A percentile compares a stretch with the other conserved stretches of the same genome.
Conservation (phyloP, 2,113 vertebrate genomes). For the Anguilla rostrata region DNA sequence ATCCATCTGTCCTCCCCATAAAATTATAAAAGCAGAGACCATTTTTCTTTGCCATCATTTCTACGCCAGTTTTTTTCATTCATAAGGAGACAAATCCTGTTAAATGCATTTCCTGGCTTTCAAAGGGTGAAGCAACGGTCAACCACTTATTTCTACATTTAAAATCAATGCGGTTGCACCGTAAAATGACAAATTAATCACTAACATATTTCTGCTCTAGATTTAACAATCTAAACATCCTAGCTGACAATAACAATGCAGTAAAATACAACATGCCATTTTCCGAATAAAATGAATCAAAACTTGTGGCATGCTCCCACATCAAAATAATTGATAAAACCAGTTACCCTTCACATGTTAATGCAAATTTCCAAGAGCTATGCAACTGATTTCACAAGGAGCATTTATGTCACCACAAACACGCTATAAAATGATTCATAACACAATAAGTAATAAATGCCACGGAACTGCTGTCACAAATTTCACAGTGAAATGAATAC, state of each 20-base stretch:
- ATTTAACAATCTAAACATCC: constrained; percentile 18
- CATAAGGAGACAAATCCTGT: constrained; percentile 10
- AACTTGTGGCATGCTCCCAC: neutral
- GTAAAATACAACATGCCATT: neutral
- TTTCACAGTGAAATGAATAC: neutral
- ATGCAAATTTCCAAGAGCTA: neutral
- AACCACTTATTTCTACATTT: neutral
- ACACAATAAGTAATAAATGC: neutral
- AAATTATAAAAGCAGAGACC: constrained; percentile 1
- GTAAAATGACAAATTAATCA: constrained; percentile 5
- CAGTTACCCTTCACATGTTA: neutral
- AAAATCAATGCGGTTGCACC: constrained; percentile 5
- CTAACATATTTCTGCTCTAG: constrained; percentile 1
- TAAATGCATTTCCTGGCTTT: constrained; percentile 26
- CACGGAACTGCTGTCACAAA: neutral
- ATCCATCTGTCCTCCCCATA: constrained; percentile 4
- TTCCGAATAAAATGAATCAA: neutral
- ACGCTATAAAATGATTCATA: neutral
- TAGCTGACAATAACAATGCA: neutral
- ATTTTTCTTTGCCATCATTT: constrained; percentile 1
- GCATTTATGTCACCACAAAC: neutral
- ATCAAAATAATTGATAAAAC: neutral
- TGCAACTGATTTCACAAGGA: no score
- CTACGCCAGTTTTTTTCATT: constrained; percentile 7
- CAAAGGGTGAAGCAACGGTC: neutral